Conservation (phyloP, 2,888 invertebrate species). For the Cybosia mesomella region DNA sequence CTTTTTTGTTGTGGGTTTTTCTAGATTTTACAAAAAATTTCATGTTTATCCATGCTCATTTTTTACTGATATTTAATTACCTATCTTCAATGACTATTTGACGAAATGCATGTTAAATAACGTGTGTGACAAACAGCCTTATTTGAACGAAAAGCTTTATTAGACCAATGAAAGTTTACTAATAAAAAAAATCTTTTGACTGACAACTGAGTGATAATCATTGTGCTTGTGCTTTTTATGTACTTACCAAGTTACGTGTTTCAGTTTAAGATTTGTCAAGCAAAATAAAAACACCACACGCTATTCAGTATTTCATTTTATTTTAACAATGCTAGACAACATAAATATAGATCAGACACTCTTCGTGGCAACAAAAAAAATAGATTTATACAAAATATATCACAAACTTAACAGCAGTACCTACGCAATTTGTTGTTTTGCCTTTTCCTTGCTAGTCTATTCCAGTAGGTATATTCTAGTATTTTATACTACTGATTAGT, state of each 20-base stretch:
- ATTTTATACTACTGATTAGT: background rate
- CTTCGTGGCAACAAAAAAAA: background rate
- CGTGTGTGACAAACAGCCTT: background rate
- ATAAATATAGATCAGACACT: background rate
- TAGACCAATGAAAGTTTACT: background rate
- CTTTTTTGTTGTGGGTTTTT: no score
- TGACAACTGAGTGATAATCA: constrained; percentile 83
- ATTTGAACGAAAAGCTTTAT: background rate
- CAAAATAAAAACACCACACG: constrained; percentile 81
- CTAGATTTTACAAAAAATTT: no score
- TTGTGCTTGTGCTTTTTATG: constrained; percentile 86
- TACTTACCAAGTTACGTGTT: constrained; percentile 77
- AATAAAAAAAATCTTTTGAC: constrained; percentile 77
- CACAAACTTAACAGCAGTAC: background rate
- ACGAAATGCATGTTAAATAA: background rate
- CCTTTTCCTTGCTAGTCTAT: background rate
- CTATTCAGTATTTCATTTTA: constrained; percentile 60
- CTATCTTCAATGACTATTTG: background rate
- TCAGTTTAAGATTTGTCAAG: constrained; percentile 76
- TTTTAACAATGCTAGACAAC: background rate
- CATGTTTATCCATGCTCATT: no score
- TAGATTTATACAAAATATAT: background rate
- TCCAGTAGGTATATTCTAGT: background rate
- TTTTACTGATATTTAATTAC: no score
- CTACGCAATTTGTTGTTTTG: background rate